phyloP scores from a whole-genome alignment of 2,888 invertebrate genomes.

The Drosophila putrida region DNA sequence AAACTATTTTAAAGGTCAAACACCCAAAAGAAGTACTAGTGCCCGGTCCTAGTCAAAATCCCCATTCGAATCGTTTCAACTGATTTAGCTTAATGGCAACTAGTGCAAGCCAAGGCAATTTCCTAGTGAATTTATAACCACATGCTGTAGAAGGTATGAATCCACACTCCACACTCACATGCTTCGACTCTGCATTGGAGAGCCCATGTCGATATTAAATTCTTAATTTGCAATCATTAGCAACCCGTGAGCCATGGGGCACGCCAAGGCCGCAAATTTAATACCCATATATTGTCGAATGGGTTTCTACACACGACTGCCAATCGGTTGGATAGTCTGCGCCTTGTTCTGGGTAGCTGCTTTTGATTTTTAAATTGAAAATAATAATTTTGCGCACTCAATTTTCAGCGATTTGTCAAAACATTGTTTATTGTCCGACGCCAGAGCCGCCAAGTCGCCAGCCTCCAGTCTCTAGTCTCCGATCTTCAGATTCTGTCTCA shows the following conservation, averaged over 20 bases:
- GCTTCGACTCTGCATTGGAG: slow-evolving; percentile 5
- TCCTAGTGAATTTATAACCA: slow-evolving; percentile 65
- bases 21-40: slow-evolving; percentile 22
- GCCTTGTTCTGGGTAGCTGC: slow-evolving; percentile 24
- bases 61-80: slow-evolving; percentile 29
- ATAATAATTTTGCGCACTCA: slow-evolving; percentile 85
- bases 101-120: slow-evolving; percentile 53
- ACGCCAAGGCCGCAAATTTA: slow-evolving; percentile 74
- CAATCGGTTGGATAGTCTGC: slow-evolving; percentile 15
- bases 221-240: slow-evolving; percentile 85
- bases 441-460: slow-evolving; percentile 63
- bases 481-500: slow-evolving; percentile 4
- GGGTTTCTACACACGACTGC: slow-evolving; percentile 52
- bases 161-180: slow-evolving; percentile 23
- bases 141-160: slow-evolving; percentile 32
- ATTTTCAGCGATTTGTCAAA: slow-evolving; percentile 85
- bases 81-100: slow-evolving; percentile 68
- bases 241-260: slow-evolving; percentile 75
- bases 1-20: slow-evolving; percentile 73
- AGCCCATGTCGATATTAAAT: slow-evolving; percentile 75
- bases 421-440: slow-evolving; percentile 84
- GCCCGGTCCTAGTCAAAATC: not conserved
- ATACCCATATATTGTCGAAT: slow-evolving; percentile 71
- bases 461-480: slow-evolving; percentile 15
- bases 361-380: slow-evolving; percentile 82